phyloP scores from a whole-genome alignment of 2,797 vertebrate species.

The Loris lydekkerianus region DNA sequence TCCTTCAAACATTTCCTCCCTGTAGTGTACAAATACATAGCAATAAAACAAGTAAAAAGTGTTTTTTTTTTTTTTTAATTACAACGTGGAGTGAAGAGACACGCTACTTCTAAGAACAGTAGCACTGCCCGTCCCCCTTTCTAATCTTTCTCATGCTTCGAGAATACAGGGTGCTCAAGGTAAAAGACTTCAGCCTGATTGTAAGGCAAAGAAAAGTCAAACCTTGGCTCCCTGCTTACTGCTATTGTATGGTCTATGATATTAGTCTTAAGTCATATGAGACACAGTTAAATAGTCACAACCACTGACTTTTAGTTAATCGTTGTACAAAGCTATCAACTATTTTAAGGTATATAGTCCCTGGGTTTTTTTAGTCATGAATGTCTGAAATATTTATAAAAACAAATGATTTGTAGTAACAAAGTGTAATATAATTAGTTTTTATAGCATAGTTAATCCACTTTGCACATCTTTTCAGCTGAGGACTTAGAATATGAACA shows the following conservation, averaged over 20 bases:
- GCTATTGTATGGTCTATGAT: not conserved
- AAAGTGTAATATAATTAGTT: slow-evolving; percentile 53
- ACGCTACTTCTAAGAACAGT: not conserved
- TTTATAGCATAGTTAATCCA: slow-evolving; percentile 51
- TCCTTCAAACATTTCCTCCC: slow-evolving; percentile 2
- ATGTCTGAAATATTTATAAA: slow-evolving; percentile 62
- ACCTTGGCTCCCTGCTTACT: not conserved
- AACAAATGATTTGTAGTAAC: slow-evolving; percentile 25
- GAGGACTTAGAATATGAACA: slow-evolving; percentile 59
- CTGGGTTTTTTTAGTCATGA: not conserved
- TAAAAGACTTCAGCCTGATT: not conserved
- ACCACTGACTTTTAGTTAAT: not conserved
- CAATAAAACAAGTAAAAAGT: not conserved
- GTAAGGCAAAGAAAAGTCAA: not conserved
- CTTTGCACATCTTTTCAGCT: slow-evolving; percentile 19
- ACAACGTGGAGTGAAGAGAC: not conserved
- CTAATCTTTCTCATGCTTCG: not conserved
- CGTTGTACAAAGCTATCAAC: not conserved
- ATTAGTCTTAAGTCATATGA: slow-evolving; percentile 22
- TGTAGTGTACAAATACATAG: not conserved
- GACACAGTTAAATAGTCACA: slow-evolving; percentile 23
- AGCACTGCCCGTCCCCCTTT: not conserved
- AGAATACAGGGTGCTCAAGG: not conserved
- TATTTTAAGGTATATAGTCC: slow-evolving; percentile 38
- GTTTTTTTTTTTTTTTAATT: not conserved